Conservation (phyloP, 92 coral and sea anemone species). For the Porites cylindrica region DNA sequence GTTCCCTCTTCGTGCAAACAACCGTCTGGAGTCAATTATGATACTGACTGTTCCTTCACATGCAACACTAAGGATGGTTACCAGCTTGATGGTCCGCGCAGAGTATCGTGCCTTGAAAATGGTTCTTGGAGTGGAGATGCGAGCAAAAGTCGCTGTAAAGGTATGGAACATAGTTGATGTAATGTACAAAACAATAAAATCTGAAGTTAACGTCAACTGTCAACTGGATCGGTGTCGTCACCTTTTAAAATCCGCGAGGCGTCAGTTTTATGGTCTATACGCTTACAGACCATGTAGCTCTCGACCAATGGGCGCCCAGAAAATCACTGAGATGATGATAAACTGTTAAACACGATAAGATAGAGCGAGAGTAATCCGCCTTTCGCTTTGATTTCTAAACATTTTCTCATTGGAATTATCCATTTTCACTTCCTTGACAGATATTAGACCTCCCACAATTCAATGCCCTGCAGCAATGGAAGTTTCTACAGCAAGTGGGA, state of each 20-base stretch:
- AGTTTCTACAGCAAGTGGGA: conserved; percentile 41
- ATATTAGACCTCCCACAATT: conserved; percentile 39
- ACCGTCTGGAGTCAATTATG: conserved; percentile 39
- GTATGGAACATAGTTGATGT: conserved; percentile 11
- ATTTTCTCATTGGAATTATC: too few species aligned
- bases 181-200: too few species aligned
- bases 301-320: too few species aligned
- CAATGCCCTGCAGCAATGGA: conserved; percentile 39
- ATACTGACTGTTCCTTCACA: conserved; percentile 52
- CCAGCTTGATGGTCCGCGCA: conserved; percentile 40
- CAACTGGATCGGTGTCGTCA: too few species aligned
- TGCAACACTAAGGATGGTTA: conserved; percentile 56
- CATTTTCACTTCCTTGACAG: background rate
- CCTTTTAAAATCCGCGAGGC: too few species aligned
- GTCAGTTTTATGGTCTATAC: too few species aligned
- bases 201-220: too few species aligned
- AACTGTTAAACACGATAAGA: too few species aligned
- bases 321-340: too few species aligned
- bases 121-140: conserved; percentile 61
- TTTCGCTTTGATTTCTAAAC: too few species aligned
- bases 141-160: conserved; percentile 43
- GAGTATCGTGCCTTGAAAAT: conserved; percentile 50
- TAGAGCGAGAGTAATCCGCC: too few species aligned
- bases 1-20: conserved; percentile 40
- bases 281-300: too few species aligned